Conservation (phyloP, 2,797 vertebrate species). For the Triplophysa bombifrons region DNA sequence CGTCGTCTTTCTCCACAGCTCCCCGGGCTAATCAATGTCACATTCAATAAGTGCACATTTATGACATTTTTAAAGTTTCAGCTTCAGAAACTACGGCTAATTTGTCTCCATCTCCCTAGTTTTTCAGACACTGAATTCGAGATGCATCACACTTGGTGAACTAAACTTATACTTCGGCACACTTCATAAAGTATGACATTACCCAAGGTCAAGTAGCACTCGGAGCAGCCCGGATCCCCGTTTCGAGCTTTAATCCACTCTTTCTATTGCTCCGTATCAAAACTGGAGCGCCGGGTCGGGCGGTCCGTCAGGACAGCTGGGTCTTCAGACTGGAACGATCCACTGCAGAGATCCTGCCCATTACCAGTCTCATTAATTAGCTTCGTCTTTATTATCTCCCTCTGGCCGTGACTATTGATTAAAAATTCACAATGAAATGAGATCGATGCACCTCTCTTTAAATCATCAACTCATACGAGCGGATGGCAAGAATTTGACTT, state of each 20-base stretch:
- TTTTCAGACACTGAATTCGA: conserved; percentile 45
- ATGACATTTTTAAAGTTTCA: conserved; percentile 45
- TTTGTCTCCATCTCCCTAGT: conserved; percentile 38
- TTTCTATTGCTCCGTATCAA: conserved; percentile 32
- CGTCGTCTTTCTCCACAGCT: conserved; percentile 28
- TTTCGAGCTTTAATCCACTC: conserved; percentile 42
- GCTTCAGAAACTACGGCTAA: conserved; percentile 37
- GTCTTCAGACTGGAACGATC: conserved; percentile 52
- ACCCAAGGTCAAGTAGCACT: conserved; percentile 51
- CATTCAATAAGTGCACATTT: conserved; percentile 48
- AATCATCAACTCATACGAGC: conserved; percentile 35
- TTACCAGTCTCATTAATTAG: conserved; percentile 60
- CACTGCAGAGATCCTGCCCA: conserved; percentile 48
- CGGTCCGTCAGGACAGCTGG: conserved; percentile 55
- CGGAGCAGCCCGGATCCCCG: conserved; percentile 40
- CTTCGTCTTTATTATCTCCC: conserved; percentile 53
- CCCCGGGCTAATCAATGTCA: conserved; percentile 51
- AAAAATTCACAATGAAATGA: conserved; percentile 51
- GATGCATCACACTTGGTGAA: conserved; percentile 36
- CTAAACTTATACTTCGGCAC: conserved; percentile 43
- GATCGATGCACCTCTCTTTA: conserved; percentile 50
- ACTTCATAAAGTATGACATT: conserved; percentile 54
- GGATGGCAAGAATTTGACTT: conserved; percentile 34
- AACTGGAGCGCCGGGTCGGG: conserved; percentile 18
- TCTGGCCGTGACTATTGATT: conserved; percentile 49